phyloP scores from a whole-genome alignment of 2,113 vertebrate species.

The Pteronura brasiliensis region DNA sequence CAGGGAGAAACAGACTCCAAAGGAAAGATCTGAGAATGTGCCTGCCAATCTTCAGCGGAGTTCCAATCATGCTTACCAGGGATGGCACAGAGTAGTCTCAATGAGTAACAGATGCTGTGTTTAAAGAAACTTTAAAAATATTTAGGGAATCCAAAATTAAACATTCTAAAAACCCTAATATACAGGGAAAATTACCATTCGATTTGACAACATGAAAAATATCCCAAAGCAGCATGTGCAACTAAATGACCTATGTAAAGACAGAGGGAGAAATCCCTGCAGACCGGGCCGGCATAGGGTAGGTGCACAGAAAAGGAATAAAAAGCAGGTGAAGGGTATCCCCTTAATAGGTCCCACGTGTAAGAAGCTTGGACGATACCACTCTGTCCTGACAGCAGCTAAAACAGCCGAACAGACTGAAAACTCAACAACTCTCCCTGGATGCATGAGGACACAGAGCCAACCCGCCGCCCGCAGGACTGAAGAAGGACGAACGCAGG shows the following conservation, averaged over 20 bases:
- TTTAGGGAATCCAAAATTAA: background rate
- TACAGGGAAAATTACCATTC: background rate
- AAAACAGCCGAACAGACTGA: background rate
- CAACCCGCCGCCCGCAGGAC: fast-evolving
- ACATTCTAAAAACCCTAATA: background rate
- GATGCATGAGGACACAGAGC: background rate
- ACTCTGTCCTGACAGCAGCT: background rate
- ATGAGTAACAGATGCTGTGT: background rate
- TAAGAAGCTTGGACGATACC: background rate
- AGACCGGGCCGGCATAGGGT: background rate
- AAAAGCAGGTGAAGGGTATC: background rate
- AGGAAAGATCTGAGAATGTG: background rate
- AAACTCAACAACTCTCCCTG: background rate
- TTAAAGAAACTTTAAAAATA: background rate
- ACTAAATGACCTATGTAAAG: background rate
- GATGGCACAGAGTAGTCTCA: background rate
- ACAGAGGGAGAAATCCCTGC: background rate
- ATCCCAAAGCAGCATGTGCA: background rate
- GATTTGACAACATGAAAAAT: background rate
- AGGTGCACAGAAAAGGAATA: background rate
- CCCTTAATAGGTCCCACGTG: background rate
- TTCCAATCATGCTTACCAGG: background rate
- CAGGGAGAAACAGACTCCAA: background rate
- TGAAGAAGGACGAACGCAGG: fast-evolving
- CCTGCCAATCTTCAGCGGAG: background rate